Base-by-base conservation (phyloP, 2,888 invertebrate genomes). In the Julus scanicus region DNA sequence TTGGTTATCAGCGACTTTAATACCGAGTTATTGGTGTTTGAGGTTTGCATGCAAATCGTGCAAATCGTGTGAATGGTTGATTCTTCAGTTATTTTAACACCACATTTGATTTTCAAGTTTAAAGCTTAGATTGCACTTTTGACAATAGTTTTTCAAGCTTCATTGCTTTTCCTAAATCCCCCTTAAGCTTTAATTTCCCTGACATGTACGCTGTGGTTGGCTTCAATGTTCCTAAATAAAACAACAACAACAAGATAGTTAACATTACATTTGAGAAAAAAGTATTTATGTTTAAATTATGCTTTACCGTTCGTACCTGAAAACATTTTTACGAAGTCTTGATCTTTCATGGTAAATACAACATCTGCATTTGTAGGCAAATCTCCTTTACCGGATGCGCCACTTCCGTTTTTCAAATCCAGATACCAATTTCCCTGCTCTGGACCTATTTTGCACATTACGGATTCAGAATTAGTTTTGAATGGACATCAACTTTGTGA, bases 201-300 rank as follows among this genome's bases (percentile, higher is more conserved):
- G 95, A 95, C 98, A 99, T 98, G 92, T 98, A 98, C 0, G 99
- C 99, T 1, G 95, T 95, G 0, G 98, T 95, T 2, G 99, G 96
- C 91, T 97, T 98, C 90, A 98, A 91, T 93, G 98, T 96, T 63
- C 97, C 97, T 94, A 92, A 93, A 93, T 91, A 93, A 92, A 4
- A 88, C n/a, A n/a, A n/a, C n/a, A 20, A 40, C 63, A 87, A 87
- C 88, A 80, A 88, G 88, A n/a, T n/a, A 44, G 80, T 71, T 40
- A 80, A 48, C 17, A 87, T 29, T 39, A 39, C 63, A n/a, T n/a
- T n/a, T n/a, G n/a, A 40, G 5, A 37, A 63, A 87, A 15, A 15
- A 4, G 2, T 37, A 15, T 17, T 29, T 17, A 87, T 29, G 29
- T 8, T 86, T n/a, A 29, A 37, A 11, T 17, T 63, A 88, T 17